phyloP scores from a whole-genome alignment of 2,888 invertebrate species.

The Dasysyrphus tricinctus region DNA sequence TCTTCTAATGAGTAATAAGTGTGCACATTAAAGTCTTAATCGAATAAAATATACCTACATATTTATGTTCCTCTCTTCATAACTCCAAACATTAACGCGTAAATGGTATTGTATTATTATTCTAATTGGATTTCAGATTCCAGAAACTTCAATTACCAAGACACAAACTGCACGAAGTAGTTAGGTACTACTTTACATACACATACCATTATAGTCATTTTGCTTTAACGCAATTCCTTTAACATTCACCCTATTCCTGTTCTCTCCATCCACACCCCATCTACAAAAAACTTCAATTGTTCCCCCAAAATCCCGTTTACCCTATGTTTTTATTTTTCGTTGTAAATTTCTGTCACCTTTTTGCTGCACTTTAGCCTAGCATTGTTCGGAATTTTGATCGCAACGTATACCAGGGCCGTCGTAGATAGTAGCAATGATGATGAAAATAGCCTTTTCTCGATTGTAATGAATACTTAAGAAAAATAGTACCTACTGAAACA shows the following conservation, averaged over 20 bases:
- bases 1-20: background rate
- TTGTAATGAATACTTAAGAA: no score
- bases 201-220: background rate
- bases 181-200: background rate
- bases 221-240: background rate
- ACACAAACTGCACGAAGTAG: background rate
- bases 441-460: no score
- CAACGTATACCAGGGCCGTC: background rate
- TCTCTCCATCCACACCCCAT: background rate
- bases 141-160: conserved; percentile 46
- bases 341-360: conserved; percentile 15
- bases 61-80: background rate
- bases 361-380: background rate
- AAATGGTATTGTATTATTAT: conserved; percentile 32
- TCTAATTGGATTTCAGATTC: conserved; percentile 54
- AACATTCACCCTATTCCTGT: background rate
- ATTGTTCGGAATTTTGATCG: background rate
- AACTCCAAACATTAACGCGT: background rate
- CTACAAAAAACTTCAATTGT: background rate
- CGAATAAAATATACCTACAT: background rate
- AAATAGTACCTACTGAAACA: no score
- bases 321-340: conserved; percentile 6
- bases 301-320: conserved; percentile 7
- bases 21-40: background rate
- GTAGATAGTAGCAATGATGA: background rate